Base-by-base conservation (phyloP, 2,113 vertebrate species). In the Megalops atlanticus region DNA sequence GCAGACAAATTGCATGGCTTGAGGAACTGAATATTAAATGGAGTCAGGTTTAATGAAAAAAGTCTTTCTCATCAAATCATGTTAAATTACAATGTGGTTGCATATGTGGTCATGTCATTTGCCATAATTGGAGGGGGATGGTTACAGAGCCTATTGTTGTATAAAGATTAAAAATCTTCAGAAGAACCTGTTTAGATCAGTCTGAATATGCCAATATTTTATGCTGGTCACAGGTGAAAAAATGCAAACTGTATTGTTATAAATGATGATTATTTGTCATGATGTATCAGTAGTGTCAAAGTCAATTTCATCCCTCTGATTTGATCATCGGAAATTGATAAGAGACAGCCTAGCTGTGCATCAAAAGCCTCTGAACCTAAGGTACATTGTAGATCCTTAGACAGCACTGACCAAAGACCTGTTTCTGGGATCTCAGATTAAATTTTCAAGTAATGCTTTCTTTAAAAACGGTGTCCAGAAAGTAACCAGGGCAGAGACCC, bases 11-110 rank as follows among this genome's bases (percentile, higher is more conserved):
- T 74, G 45, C 41, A 49, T 52, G 14, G n/a, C 35, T 76, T 49
- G 43, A 35, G 41, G 41, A 52, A 76, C 12, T 41, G 39, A 74
- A 18, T 74, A 73, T 73, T 73, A 73, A 73, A 40, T 74, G 27
- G 73, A 74, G 40, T 41, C 40, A 41, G 73, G 11, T 38, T 74
- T 40, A 43, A 74, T 74, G 73, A 74, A 40, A 27, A 43, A 40
- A 41, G 40, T 36, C 18, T 74, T 45, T 27, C 41, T 27, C 40
- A 43, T 41, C 72, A 40, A 74, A 39, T 24, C 35, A 45, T 40
- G 41, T 43, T 43, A 36, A 74, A 43, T 74, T 45, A 14, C 38
- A 41, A 24, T 5, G 40, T 1, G 27, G 11, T 45, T 45, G 15
- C 38, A 31, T 33, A 31, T 76, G 18, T 76, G 40, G n/a, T 43